phyloP scores from a whole-genome alignment of 2,888 invertebrate species.

The Escarpia spicata region DNA sequence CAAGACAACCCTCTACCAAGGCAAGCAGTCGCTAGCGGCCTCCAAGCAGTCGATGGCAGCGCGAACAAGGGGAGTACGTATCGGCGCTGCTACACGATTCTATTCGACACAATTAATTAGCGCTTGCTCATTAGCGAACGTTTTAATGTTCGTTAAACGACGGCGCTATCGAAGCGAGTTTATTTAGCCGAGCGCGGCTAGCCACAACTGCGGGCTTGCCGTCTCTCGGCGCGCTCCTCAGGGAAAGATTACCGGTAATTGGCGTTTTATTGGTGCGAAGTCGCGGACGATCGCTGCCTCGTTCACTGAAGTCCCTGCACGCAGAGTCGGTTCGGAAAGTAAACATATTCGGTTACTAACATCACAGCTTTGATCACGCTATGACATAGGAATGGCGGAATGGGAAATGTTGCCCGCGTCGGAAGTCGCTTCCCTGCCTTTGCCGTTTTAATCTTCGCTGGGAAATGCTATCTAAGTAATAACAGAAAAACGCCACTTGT shows the following conservation, averaged over 20 bases:
- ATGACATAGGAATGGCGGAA: slow-evolving; percentile 7
- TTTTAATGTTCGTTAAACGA: slow-evolving; percentile 16
- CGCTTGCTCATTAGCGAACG: background rate
- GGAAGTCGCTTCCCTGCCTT: background rate
- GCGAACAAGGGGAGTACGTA: background rate
- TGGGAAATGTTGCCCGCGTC: background rate
- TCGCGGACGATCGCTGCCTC: background rate
- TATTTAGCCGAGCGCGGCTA: slow-evolving; percentile 3
- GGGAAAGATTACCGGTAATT: slow-evolving; percentile 16
- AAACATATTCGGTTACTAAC: slow-evolving; percentile 13
- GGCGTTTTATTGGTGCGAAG: slow-evolving; percentile 16
- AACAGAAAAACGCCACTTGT: background rate
- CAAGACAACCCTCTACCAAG: background rate
- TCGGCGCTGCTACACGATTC: background rate
- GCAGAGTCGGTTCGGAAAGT: background rate
- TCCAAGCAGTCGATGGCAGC: background rate
- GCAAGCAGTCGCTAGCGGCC: background rate
- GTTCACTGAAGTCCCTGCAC: background rate
- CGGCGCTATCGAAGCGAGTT: slow-evolving; percentile 1
- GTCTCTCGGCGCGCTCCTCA: background rate
- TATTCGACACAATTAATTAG: slow-evolving; percentile 16
- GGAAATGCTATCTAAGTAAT: background rate
- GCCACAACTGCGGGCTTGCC: background rate
- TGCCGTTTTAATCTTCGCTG: background rate
- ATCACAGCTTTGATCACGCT: slow-evolving; percentile 16